Evolutionary conservation across 1,140 invertebrate genomes (phyloP).

Genomic region (Drosophila gunungcola): DNA sequence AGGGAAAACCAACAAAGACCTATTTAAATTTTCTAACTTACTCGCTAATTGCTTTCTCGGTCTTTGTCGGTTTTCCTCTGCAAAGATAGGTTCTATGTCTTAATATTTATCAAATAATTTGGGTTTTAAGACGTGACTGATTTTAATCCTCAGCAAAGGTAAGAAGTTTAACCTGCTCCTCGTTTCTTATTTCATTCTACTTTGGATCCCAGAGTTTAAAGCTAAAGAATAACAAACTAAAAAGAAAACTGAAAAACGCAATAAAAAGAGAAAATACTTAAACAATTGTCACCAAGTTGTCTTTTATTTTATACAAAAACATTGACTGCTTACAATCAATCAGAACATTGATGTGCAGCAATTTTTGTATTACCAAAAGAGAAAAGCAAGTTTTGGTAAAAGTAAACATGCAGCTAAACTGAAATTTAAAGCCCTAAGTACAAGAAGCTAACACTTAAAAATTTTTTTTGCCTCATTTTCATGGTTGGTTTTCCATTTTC

Average conservation of each 20-base stretch:
- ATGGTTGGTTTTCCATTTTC: neutral
- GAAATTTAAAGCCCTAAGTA: slow-evolving; percentile 7
- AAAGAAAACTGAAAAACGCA: slow-evolving; percentile 53
- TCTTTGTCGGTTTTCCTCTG: slow-evolving; percentile 12
- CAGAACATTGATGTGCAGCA: slow-evolving; percentile 44
- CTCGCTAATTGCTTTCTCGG: neutral
- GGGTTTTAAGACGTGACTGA: slow-evolving; percentile 67
- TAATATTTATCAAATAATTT: slow-evolving; percentile 48
- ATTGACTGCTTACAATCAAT: slow-evolving; percentile 43
- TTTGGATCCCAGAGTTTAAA: slow-evolving; percentile 48
- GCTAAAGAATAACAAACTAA: slow-evolving; percentile 48
- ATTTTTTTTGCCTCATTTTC: slow-evolving; percentile 1
- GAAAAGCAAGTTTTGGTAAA: slow-evolving; percentile 38
- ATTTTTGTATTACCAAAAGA: slow-evolving; percentile 50
- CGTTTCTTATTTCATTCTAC: slow-evolving; percentile 56
- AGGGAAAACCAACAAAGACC: slow-evolving; percentile 9
- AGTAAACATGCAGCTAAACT: slow-evolving; percentile 25
- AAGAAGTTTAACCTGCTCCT: slow-evolving; percentile 58
- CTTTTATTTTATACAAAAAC: slow-evolving; percentile 80
- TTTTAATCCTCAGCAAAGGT: slow-evolving; percentile 63
- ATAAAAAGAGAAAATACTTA: slow-evolving; percentile 79
- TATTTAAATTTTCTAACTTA: no score
- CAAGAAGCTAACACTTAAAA: neutral
- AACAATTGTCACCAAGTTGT: slow-evolving; percentile 79
- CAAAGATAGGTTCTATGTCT: slow-evolving; percentile 33